These are phyloP conservation scores for Noctuana brunneofusca DNA, from an alignment of 2,888 invertebrate species.

Conservation along the genomic window DNA sequence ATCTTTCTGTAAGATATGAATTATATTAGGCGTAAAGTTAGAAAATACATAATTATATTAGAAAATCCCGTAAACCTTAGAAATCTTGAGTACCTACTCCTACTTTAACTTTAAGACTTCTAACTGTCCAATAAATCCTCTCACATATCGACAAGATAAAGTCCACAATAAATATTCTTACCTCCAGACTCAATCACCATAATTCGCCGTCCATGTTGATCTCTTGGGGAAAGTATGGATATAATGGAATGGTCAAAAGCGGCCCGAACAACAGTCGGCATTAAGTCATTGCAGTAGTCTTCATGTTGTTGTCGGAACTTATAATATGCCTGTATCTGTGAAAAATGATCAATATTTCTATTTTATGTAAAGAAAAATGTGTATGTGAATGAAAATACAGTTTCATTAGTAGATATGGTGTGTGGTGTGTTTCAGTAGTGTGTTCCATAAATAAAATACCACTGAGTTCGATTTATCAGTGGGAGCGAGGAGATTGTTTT, in stretches of 20 bases:
- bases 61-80: too few species aligned
- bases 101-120: too few species aligned
- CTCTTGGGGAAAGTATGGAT: slow-evolving; percentile 86
- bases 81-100: too few species aligned
- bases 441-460: too few species aligned
- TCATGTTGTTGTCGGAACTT: slow-evolving; percentile 85
- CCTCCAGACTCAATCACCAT: slow-evolving; percentile 88
- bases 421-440: too few species aligned
- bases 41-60: too few species aligned
- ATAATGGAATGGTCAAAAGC: slow-evolving; percentile 86
- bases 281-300: slow-evolving; percentile 83
- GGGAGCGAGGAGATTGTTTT: too few species aligned
- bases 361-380: background rate
- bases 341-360: background rate
- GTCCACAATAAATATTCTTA: slow-evolving; percentile 52
- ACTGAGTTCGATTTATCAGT: too few species aligned
- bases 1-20: slow-evolving; percentile 65
- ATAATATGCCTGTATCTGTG: slow-evolving; percentile 88
- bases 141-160: too few species aligned
- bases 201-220: slow-evolving; percentile 86
- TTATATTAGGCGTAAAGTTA: background rate
- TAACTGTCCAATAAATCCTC: background rate
- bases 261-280: slow-evolving; percentile 84
- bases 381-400: too few species aligned
- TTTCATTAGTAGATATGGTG: too few species aligned